Base-by-base conservation (phyloP, 2,888 invertebrate species). In the Dicycla oo region DNA sequence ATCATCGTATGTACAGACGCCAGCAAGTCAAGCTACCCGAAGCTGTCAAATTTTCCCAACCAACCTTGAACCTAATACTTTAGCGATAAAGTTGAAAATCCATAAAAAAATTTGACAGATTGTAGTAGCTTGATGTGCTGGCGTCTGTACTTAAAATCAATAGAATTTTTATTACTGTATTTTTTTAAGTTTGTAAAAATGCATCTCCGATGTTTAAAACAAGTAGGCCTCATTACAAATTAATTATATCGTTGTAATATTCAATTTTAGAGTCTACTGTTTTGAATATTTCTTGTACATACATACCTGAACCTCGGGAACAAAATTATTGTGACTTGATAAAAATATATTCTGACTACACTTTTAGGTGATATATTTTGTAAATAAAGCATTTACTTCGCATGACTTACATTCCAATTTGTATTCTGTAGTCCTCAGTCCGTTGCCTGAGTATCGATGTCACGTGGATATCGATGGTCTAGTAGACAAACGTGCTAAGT, bases 401-500 rank as follows among this genome's bases (percentile, higher is more conserved):
- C 89, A 87, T 90, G 87, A 81, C 84, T 77, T 89, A 94, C 94
- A 94, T 94, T 94, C 94, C 94, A 94, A 85, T 91, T 88, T 90
- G 76, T 92, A 91, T 85, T 78, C 83, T 86, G 73, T 89, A 86
- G 77, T 82, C 89, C 90, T 92, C 92, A 92, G 91, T 93, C 91
- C 90, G 84, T 88, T 81, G 80, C 88, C 79, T 80, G 72, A 83
- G 72, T 78, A 68, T 79, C 49, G 67, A 73, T 78, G n/a, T 78
- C 20, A 79, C 30, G 40, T 51, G 58, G 51, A 56, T n/a, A n/a
- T n/a, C n/a, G n/a, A n/a, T n/a, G n/a, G n/a, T n/a, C n/a, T n/a
- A n/a, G n/a, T n/a, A n/a, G n/a, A n/a, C n/a, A n/a, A n/a, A n/a
- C n/a, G n/a, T n/a, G n/a, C n/a, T n/a, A n/a, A n/a, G n/a, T n/a